Evolutionary conservation across 2,888 invertebrate genomes (phyloP), one percentile per base, ranked within the genome.

Genomic region (Onthophagus sagittarius): DNA sequence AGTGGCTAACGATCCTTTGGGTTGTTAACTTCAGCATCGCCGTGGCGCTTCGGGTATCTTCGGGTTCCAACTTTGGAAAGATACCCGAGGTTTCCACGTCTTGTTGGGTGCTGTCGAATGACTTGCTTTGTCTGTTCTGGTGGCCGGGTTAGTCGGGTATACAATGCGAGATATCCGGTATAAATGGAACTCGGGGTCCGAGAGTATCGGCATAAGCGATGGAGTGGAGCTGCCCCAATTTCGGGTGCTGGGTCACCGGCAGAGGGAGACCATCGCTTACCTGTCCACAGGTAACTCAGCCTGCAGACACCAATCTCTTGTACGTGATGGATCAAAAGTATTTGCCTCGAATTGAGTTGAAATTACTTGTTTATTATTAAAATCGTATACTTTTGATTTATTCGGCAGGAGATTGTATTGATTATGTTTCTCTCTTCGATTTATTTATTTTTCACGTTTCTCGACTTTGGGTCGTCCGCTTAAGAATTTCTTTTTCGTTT

Each of bases 141-240:
- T 83, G 84, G 84, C 84, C 84, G 84, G 83, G 82, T 82, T 84
- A 96, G 96, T 96, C 93, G 96, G 96, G 91, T 96, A 96, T 93
- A 96, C 96, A 90, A 96, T 95, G 95, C 93, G 93, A 91, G 96
- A 96, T 92, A 96, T 96, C 90, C 93, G 94, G 88, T 97, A 97
- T 92, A 94, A 93, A 90, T 97, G 97, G 97, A 93, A 93, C 90
- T 92, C 94, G 89, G 96, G 95, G 86, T 90, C 91, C 87, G 92
- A 92, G 88, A 95, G 96, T 89, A 96, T 97, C 88, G 95, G 95
- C 88, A 95, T 97, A 90, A 94, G 94, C 91, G 93, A 91, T 88
- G 95, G 96, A 88, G 95, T 97, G 89, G 94, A 96, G 90, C 92
- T 97, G 87, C 97, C 97, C 84, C 97, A 97, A 90, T 97, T 97